Percentiles rank a stretch among this genome's conserved stretches.
These are phyloP conservation scores for Orthochromis malagaraziensis DNA, from an alignment of 2,113 vertebrate genomes.

Conservation along the genomic window DNA sequence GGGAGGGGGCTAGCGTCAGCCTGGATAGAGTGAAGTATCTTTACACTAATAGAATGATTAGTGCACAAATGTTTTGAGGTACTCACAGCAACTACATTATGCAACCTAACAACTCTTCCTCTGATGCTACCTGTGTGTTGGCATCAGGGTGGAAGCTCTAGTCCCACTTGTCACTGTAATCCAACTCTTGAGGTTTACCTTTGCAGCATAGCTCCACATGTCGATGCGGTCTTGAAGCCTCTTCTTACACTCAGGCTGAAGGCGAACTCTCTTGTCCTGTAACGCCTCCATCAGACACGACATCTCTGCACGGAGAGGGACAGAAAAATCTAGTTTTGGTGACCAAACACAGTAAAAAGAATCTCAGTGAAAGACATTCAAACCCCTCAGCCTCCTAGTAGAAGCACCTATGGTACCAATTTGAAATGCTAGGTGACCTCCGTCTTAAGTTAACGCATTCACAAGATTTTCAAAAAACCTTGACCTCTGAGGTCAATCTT, in stretches of 20 bases:
- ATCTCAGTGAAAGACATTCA: neutral
- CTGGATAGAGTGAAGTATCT: neutral
- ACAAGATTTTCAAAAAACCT: neutral
- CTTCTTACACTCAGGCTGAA: slow-evolving; percentile 97
- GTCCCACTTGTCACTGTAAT: neutral
- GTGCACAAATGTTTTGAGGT: neutral
- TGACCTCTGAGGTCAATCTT: neutral
- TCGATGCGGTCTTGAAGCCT: slow-evolving; percentile 94
- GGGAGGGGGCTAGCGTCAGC: neutral
- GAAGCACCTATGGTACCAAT: neutral
- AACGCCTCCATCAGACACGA: slow-evolving; percentile 95
- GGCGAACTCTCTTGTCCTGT: slow-evolving; percentile 89
- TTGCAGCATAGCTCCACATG: slow-evolving; percentile 98
- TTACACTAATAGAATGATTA: neutral
- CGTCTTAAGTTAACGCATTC: neutral
- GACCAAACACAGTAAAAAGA: neutral
- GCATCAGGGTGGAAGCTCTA: neutral
- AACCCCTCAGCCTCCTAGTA: neutral
- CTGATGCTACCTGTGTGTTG: neutral
- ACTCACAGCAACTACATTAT: neutral
- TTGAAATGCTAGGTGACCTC: neutral
- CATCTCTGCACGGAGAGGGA: slow-evolving; percentile 78
- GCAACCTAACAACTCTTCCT: neutral
- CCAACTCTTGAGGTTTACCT: slow-evolving; percentile 65
- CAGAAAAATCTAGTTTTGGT: neutral